Base-by-base conservation (phyloP, 2,888 invertebrate species). In the Dendrolimus houi region DNA sequence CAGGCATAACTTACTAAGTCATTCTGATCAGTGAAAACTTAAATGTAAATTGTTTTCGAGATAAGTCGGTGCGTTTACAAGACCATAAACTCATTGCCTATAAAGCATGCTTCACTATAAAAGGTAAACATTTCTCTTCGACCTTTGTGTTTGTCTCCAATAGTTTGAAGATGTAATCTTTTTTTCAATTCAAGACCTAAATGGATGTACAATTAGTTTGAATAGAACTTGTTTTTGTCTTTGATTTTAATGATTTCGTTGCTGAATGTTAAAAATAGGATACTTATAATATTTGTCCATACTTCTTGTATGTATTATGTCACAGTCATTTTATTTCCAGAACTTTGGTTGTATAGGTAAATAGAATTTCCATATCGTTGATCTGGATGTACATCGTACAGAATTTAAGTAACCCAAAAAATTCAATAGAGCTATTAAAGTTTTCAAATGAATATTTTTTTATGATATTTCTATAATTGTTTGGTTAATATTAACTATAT, bases 241-340 rank as follows among this genome's bases (percentile, higher is more conserved):
- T 53, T 53, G 53, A 53, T 53, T 14, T 42, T 58, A 41, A 41
- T 56, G 17, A 55, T 56, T 58, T 60, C 58, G 59, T 58, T 61
- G 56, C 52, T 56, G 17, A 58, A 58, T 54, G 57, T 56, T 58
- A 61, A 40, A 29, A 6, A 3, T 29, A 29, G 29, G 29, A 29
- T 29, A 29, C 1, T 6, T 3, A 2, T 17, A 29, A 29, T 29
- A 6, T 29, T 29, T 29, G 29, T 29, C 29, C 29, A 14, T 29
- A 0, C 29, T 29, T 29, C 29, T 29, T 29, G 29, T 29, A 29
- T 29, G 29, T 29, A 3, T 29, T 29, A 29, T 29, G 29, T 29
- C 29, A 29, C 29, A 29, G 29, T 6, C 6, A 29, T 29, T 29
- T 29, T 3, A 29, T 6, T 29, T 29, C 29, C 3, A 29, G 6